Evolutionary conservation across 2,113 vertebrate species (phyloP).

Genomic region (Corydoras maculifer): DNA sequence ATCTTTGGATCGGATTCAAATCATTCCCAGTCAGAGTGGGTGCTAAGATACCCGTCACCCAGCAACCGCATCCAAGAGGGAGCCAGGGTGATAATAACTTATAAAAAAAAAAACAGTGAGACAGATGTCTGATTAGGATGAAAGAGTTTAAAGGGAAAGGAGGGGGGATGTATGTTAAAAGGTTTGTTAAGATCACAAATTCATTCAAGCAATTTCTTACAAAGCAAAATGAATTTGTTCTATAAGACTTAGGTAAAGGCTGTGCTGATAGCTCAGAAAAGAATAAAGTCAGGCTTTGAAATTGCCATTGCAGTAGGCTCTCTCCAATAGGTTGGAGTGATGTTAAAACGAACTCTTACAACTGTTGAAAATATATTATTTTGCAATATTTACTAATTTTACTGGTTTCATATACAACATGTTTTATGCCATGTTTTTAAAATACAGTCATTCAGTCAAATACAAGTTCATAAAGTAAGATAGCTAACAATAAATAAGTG

Average conservation of each 20-base stretch:
- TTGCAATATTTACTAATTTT: too few species aligned
- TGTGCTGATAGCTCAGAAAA: constrained; percentile 68
- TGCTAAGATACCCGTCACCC: constrained; percentile 99
- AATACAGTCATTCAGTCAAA: too few species aligned
- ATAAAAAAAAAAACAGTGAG: constrained; percentile 81
- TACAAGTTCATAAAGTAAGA: too few species aligned
- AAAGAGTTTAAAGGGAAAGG: constrained; percentile 69
- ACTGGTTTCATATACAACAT: too few species aligned
- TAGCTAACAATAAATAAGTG: too few species aligned
- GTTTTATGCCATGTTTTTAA: too few species aligned
- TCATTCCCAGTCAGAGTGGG: constrained; percentile 99
- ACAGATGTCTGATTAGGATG: constrained; percentile 99
- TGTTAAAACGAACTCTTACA: too few species aligned
- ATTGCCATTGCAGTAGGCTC: too few species aligned
- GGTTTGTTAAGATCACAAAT: constrained; percentile 95
- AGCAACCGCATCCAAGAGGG: constrained; percentile 99
- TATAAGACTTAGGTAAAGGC: constrained; percentile 72
- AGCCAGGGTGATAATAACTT: constrained; percentile 99
- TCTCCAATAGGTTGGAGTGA: too few species aligned
- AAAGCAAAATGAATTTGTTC: constrained; percentile 86
- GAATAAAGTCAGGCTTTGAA: constrained; percentile 11
- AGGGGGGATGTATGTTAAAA: constrained; percentile 78
- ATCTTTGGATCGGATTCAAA: constrained; percentile 99
- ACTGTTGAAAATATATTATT: too few species aligned
- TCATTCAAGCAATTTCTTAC: constrained; percentile 94